Conservation (phyloP, 1,140 invertebrate species). For the Scylla paramamosain region DNA sequence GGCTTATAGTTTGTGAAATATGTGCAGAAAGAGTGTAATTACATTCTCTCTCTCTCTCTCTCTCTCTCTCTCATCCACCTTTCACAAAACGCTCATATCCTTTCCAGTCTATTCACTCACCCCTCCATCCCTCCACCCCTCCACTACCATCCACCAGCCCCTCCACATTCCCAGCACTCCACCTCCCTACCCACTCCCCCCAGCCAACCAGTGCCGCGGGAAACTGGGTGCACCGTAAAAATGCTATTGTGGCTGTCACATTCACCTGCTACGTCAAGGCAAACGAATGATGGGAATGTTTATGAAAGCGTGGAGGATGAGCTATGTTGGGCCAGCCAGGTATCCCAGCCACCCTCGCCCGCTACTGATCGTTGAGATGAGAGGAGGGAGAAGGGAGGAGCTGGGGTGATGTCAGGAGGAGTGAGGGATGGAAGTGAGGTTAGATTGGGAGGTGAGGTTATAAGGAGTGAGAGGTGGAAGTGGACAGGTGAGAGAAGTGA, state of each 20-base stretch:
- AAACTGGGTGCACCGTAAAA: slow-evolving; percentile 2
- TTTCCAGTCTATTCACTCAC: neutral
- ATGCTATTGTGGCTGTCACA: neutral
- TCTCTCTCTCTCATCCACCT: neutral
- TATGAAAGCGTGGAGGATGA: slow-evolving; percentile 32
- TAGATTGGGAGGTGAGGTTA: no score
- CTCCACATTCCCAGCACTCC: neutral
- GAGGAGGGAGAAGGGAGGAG: no score
- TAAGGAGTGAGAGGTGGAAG: no score
- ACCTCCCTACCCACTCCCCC: neutral
- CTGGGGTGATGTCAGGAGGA: no score
- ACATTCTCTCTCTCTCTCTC: no score
- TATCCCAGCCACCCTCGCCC: neutral
- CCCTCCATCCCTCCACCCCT: neutral
- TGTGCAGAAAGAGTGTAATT: no score
- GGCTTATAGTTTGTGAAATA: no score
- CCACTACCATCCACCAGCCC: neutral
- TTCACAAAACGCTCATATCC: neutral
- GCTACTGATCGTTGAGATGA: neutral
- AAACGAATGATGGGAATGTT: neutral
- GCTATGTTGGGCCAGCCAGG: neutral
- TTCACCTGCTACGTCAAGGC: neutral
- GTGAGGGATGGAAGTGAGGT: no score
- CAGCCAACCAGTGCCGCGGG: neutral
- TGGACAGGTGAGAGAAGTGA: no score